Evolutionary conservation across 2,888 invertebrate species (phyloP).

Genomic region (Junonia oenone): DNA sequence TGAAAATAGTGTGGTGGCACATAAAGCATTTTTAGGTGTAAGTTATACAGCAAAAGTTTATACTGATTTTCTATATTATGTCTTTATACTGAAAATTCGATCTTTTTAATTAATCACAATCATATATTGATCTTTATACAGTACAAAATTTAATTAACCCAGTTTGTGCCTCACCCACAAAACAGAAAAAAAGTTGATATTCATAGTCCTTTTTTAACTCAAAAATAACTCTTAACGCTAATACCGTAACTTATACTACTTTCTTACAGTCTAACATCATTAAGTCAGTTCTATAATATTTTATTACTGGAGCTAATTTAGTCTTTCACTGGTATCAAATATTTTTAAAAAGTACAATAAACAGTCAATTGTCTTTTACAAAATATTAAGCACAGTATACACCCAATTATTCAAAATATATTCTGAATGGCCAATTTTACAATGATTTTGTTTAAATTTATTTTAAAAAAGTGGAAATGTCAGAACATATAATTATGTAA

Average conservation of each 20-base stretch:
- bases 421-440: background rate
- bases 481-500: background rate
- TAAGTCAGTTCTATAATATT: constrained; percentile 66
- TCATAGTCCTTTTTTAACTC: constrained; percentile 22
- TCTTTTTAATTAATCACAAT: background rate
- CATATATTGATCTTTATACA: background rate
- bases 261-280: constrained; percentile 56
- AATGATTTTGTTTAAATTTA: background rate
- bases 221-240: constrained; percentile 26
- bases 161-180: constrained; percentile 6
- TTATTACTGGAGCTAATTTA: constrained; percentile 41
- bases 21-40: background rate
- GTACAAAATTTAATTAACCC: background rate
- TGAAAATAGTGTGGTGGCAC: background rate
- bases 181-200: constrained; percentile 15
- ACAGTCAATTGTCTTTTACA: constrained; percentile 5
- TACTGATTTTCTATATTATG: too few relatives aligned
- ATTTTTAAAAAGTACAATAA: constrained; percentile 1
- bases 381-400: background rate
- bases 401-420: background rate
- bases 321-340: constrained; percentile 27
- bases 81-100: background rate
- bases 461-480: background rate
- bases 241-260: constrained; percentile 53
- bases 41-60: background rate